phyloP scores from a whole-genome alignment of 2,113 vertebrate species.

The Orcinus orca region DNA sequence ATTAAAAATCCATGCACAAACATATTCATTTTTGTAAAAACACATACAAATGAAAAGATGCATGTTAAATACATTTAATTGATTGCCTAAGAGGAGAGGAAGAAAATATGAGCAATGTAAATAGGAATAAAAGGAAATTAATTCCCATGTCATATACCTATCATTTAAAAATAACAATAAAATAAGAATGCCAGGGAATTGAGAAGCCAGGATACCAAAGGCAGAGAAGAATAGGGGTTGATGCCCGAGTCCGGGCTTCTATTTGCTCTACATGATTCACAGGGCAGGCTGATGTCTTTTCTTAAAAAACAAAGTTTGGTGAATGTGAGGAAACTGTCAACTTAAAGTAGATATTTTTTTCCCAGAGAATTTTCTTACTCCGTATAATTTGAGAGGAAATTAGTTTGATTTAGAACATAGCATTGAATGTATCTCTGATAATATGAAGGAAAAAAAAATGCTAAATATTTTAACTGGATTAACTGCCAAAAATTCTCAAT shows the following conservation, averaged over 20 bases:
- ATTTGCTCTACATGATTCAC: neutral
- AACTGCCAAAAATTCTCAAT: constrained; percentile 12
- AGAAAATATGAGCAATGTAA: neutral
- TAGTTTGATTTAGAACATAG: neutral
- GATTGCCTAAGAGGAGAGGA: neutral
- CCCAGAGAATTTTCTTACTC: neutral
- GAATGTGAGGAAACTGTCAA: neutral
- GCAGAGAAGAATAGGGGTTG: neutral
- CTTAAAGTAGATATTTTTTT: neutral
- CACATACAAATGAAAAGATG: neutral
- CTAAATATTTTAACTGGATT: neutral
- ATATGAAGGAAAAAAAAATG: neutral
- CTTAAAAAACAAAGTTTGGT: neutral
- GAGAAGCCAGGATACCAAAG: neutral
- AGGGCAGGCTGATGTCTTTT: neutral
- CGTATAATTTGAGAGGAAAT: neutral
- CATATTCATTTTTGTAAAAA: constrained; percentile 2
- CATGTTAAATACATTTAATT: neutral
- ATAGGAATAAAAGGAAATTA: neutral
- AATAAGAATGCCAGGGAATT: neutral
- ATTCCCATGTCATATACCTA: neutral
- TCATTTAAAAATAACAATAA: neutral
- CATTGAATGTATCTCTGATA: neutral
- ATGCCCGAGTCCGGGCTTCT: neutral
- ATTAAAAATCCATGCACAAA: constrained; percentile 19